Conservation (phyloP, 2,797 vertebrate genomes). For the Hippocampus kuda region DNA sequence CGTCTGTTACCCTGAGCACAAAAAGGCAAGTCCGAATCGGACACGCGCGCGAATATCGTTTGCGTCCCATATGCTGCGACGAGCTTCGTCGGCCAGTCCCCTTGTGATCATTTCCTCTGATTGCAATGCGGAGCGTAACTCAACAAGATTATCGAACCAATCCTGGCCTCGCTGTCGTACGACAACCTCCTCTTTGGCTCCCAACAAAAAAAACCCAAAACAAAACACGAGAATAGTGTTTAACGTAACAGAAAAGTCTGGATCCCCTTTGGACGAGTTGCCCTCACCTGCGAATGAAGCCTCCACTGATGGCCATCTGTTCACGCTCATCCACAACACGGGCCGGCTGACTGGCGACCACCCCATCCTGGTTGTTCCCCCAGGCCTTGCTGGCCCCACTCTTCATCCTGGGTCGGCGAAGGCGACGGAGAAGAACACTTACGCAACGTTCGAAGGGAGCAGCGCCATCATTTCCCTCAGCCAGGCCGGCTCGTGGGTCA, state of each 20-base stretch:
- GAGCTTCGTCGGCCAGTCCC: no score
- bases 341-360: slow-evolving; percentile 97
- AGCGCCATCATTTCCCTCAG: slow-evolving; percentile 27
- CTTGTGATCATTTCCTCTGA: no score
- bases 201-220: no score
- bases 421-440: slow-evolving; percentile 34
- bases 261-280: no score
- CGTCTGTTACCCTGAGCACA: slow-evolving; percentile 85
- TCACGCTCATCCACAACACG: slow-evolving; percentile 96
- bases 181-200: no score
- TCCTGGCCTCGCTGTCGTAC: no score
- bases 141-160: no score
- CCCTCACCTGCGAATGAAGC: slow-evolving; percentile 97
- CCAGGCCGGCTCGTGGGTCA: slow-evolving; percentile 29
- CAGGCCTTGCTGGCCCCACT: slow-evolving; percentile 95
- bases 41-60: neutral
- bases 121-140: no score
- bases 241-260: no score
- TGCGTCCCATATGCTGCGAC: neutral
- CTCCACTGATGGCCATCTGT: slow-evolving; percentile 99
- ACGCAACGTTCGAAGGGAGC: slow-evolving; percentile 15
- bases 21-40: neutral
- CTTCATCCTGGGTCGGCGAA: slow-evolving; percentile 84
- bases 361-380: slow-evolving; percentile 96
- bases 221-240: no score